Evolutionary conservation across 2,797 vertebrate genomes (phyloP).

Genomic region (Anguilla pacifica): DNA sequence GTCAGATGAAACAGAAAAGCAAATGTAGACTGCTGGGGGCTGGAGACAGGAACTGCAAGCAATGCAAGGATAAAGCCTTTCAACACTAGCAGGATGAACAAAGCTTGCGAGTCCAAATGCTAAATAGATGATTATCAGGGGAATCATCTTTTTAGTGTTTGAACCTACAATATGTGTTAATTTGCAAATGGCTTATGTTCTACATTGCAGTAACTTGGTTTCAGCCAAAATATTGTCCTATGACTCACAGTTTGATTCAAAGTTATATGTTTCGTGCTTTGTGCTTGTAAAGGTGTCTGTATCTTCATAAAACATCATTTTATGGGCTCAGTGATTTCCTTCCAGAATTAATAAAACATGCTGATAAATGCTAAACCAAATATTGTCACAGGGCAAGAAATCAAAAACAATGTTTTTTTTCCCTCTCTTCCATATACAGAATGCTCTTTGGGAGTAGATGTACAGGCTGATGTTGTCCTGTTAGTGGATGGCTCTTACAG

Average conservation of each 20-base stretch:
- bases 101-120: too few relatives aligned
- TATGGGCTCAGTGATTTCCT: background rate
- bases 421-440: conserved; percentile 70
- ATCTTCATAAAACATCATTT: background rate
- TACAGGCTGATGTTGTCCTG: conserved; percentile 96
- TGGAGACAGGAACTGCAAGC: too few relatives aligned
- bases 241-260: background rate
- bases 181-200: background rate
- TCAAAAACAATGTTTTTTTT: conserved; percentile 42
- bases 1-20: too few relatives aligned
- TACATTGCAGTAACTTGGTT: background rate
- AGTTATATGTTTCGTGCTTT: background rate
- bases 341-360: background rate
- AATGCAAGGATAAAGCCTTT: background rate
- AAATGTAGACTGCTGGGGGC: too few relatives aligned
- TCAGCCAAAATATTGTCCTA: background rate
- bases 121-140: too few relatives aligned
- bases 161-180: background rate
- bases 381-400: background rate
- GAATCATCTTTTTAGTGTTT: too few relatives aligned
- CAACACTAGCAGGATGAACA: background rate
- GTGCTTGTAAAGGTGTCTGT: background rate
- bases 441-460: conserved; percentile 93
- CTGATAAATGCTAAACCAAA: background rate
- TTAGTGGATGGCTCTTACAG: conserved; percentile 98